Percentiles rank a stretch among this genome's conserved stretches.
Conservation (phyloP, 2,888 invertebrate species). For the Melinopterus prodromus region DNA sequence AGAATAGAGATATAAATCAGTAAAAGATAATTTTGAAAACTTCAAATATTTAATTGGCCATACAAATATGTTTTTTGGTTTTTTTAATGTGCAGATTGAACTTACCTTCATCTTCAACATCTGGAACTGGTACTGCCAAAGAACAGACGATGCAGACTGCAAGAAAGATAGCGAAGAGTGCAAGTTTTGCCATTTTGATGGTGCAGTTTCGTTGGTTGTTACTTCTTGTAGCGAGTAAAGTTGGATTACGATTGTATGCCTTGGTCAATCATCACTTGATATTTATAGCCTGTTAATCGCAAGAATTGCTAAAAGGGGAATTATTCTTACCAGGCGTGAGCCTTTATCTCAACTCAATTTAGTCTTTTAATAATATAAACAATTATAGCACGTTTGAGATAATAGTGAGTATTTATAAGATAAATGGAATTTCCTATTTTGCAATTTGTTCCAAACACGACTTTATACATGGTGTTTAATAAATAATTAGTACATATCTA, state of each 20-base stretch:
- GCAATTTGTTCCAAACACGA: not conserved
- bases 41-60: too few relatives aligned
- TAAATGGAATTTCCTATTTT: not conserved
- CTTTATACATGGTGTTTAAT: not conserved
- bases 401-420: not conserved
- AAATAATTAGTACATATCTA: too few relatives aligned
- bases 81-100: not conserved
- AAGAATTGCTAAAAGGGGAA: not conserved
- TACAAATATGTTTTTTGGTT: too few relatives aligned
- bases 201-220: not conserved
- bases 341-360: not conserved
- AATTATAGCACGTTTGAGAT: not conserved
- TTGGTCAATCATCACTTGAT: not conserved
- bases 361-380: not conserved
- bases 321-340: not conserved
- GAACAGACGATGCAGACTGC: not conserved
- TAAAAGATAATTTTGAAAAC: not conserved
- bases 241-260: not conserved
- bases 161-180: not conserved
- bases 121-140: not conserved
- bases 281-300: not conserved
- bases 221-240: not conserved
- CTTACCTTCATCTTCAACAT: conserved; percentile 7
- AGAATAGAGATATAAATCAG: not conserved
- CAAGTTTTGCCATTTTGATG: not conserved